Conservation (phyloP, 2,888 invertebrate genomes). For the Philereme transversata region DNA sequence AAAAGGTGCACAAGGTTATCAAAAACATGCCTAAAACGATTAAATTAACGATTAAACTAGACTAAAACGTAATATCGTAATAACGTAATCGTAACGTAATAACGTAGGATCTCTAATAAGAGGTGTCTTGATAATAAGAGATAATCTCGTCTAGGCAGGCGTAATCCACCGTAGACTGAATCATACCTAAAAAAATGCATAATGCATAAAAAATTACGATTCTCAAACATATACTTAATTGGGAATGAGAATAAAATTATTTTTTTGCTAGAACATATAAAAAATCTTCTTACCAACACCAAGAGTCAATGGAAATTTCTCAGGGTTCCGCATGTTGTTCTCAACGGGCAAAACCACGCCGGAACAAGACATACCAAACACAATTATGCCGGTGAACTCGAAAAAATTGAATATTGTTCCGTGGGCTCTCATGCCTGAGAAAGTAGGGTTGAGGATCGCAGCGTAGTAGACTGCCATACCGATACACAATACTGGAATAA, state of each 20-base stretch:
- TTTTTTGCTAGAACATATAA: no score
- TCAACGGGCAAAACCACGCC: slow-evolving; percentile 66
- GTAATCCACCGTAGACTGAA: no score
- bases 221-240: background rate
- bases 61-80: no score
- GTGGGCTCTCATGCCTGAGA: slow-evolving; percentile 36
- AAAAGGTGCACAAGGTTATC: slow-evolving; percentile 42
- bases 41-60: background rate
- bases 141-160: no score
- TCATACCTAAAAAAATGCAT: no score
- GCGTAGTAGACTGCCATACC: slow-evolving; percentile 54
- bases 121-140: no score
- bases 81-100: no score
- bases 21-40: slow-evolving; percentile 55
- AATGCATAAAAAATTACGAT: no score
- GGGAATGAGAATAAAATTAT: no score
- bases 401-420: slow-evolving; percentile 41
- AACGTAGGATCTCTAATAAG: no score
- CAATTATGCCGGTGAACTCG: slow-evolving; percentile 78
- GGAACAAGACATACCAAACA: slow-evolving; percentile 81
- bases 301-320: slow-evolving; percentile 47
- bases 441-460: slow-evolving; percentile 47
- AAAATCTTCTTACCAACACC: slow-evolving; percentile 46
- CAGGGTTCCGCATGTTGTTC: slow-evolving; percentile 64
- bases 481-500: slow-evolving; percentile 56